Base-by-base conservation (phyloP, 2,888 invertebrate genomes). In the Caenorhabditis sp. region DNA sequence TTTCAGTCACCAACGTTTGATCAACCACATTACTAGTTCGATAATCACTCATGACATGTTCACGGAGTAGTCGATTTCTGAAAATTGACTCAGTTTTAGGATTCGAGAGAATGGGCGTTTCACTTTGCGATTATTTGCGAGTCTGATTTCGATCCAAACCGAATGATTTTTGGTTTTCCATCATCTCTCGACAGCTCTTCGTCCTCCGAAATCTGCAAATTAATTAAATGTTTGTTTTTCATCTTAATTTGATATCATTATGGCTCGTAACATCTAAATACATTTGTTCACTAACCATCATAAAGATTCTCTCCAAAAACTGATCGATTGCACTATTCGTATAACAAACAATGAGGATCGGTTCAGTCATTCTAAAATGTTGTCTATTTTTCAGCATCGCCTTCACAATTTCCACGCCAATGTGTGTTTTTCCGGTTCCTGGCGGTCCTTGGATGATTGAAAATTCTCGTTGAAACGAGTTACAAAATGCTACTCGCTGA, bases 281-380 rank as follows among this genome's bases (percentile, higher is more conserved):
- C n/a, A n/a, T n/a, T n/a, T n/a, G n/a, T n/a, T n/a, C n/a, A 26
- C 54, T 53, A 26, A 76, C 65, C 76, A 69, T 76, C 17, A 63
- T 36, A 19, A 19, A 63, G 26, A 93, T 89, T 10, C 85, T 93
- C 87, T 93, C 92, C 43, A 94, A 88, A 87, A 94, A 94, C 87
- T 94, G 93, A 89, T 94, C 94, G 54, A 95, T 89, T 5, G 94
- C 94, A 87, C 94, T 93, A 89, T 95, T 94, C 8, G 94, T 94
- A 87, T 92, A 93, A 83, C 93, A 93, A 23, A 94, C 92, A 0
- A 94, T 90, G 12, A 94, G 89, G 87, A 94, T 92, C 0, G 93
- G 93, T 17, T 66, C 62, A 8, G 66, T 72, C 27, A 68, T 69
- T 1, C 67, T 36, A 76, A 78, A 83, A 24, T 74, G 67, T 8